Evolutionary conservation across 2,797 vertebrate species (phyloP), one percentile per base, ranked within the genome.

Genomic region (Catostomus latipinnis): DNA sequence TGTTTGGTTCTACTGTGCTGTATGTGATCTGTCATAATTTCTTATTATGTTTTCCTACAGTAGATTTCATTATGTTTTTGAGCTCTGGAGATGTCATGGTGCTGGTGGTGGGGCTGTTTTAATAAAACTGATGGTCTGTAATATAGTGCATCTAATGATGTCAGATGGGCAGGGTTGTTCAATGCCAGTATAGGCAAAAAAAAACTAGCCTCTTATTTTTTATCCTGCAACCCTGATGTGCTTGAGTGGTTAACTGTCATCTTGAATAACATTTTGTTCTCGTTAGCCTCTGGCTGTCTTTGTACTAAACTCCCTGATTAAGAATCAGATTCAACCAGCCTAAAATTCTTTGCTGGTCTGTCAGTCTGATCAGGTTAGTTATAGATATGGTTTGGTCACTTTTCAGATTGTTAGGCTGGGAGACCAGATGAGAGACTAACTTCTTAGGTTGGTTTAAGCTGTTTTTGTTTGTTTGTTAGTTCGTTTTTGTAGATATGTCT

Each of bases 71-170:
- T 66, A 52, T 50, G 50, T 71, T 77, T 76, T 69, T 71, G 56
- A 60, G 49, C 6, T 52, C 75, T 69, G 50, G 50, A 71, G 22
- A 78, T 78, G 57, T 63, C 58, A 66, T 67, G 60, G 77, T 80
- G 77, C 77, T 73, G 77, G 69, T 80, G 69, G 70, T 66, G 77
- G 62, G 3, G 45, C 61, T 72, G 70, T 73, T 80, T 80, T 18
- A 80, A 80, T 73, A 73, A 79, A 80, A 80, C 45, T 50, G 45
- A 49, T n/a, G 1, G 65, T 73, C 16, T 1, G 12, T 54, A 34
- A 50, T 53, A 11, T 52, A 66, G 34, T 18, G 2, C 0, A 7
- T 46, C 76, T 56, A 50, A 68, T 13, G 5, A 53, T 16, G 4
- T 43, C 4, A 62, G 6, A 11, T 62, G 60, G 60, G 10, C 18